These are phyloP conservation scores for Pentalonia nigronervosa DNA, from an alignment of 1,140 invertebrate genomes.

Conservation along the genomic window DNA sequence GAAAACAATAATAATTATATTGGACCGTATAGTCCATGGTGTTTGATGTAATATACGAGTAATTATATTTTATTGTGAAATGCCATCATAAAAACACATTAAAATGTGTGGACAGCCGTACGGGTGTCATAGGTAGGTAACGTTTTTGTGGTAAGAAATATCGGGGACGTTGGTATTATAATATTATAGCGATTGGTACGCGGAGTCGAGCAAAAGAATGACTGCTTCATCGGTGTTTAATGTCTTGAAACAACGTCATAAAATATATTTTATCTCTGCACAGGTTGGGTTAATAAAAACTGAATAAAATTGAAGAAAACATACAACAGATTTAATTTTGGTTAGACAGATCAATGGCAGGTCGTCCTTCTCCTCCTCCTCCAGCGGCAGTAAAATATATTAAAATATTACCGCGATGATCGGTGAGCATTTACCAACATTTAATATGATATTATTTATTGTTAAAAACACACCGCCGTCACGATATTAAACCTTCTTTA, in stretches of 20 bases:
- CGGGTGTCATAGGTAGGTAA: not conserved
- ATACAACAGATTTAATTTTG: not conserved
- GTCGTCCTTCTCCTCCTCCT: not conserved
- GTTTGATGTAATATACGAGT: not conserved
- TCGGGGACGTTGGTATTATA: not conserved
- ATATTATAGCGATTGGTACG: too few species aligned
- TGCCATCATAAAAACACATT: not conserved
- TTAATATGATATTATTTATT: not conserved
- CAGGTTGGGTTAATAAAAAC: not conserved
- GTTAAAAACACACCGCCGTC: not conserved
- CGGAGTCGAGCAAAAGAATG: not conserved
- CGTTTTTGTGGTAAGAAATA: not conserved
- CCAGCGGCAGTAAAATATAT: not conserved
- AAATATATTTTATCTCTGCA: not conserved
- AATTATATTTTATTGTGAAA: not conserved
- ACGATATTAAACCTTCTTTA: not conserved
- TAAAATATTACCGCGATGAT: not conserved
- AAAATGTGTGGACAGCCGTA: not conserved
- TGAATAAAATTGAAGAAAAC: not conserved
- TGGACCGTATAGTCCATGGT: not conserved
- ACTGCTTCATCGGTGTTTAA: not conserved
- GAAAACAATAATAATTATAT: not conserved
- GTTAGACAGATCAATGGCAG: not conserved
- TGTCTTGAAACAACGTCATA: not conserved
- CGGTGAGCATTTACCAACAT: not conserved